Evolutionary conservation across 2,797 vertebrate species (phyloP).

Genomic region (Pseudocheirus occidentalis): DNA sequence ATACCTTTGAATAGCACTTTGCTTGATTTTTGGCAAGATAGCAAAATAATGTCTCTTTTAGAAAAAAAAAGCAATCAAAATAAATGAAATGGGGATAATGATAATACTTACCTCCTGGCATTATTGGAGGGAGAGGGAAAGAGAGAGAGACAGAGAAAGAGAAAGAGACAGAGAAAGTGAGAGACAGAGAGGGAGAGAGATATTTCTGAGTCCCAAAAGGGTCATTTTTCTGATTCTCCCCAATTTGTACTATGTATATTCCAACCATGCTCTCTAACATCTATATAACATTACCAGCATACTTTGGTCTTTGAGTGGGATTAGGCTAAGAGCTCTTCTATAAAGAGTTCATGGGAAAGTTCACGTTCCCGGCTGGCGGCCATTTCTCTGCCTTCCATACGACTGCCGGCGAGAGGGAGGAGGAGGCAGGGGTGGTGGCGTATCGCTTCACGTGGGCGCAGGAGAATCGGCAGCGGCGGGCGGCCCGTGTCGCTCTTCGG

Average conservation of each 20-base stretch:
- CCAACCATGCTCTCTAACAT: neutral
- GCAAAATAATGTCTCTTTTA: neutral
- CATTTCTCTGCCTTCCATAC: too few relatives aligned
- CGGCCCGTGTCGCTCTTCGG: too few relatives aligned
- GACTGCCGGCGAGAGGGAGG: too few relatives aligned
- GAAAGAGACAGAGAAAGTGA: neutral
- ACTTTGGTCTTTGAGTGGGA: neutral
- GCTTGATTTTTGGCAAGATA: neutral
- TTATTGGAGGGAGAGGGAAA: neutral
- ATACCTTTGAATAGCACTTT: neutral
- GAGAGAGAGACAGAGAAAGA: too few relatives aligned
- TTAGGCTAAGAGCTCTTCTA: neutral
- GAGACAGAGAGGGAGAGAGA: neutral
- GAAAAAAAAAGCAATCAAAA: neutral
- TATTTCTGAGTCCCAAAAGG: neutral
- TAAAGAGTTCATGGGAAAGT: neutral
- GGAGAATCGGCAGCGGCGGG: too few relatives aligned
- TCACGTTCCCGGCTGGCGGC: too few relatives aligned
- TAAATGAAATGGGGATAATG: neutral
- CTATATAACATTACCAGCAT: neutral
- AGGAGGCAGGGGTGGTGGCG: too few relatives aligned
- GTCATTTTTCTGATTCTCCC: neutral
- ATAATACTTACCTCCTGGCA: neutral
- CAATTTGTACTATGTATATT: neutral
- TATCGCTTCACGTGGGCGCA: too few relatives aligned